A percentile compares a stretch with the other conserved stretches of the same genome.
These are phyloP conservation scores for Stratiolaelaps scimitus DNA, from an alignment of 1,140 invertebrate genomes.

Conservation along the genomic window DNA sequence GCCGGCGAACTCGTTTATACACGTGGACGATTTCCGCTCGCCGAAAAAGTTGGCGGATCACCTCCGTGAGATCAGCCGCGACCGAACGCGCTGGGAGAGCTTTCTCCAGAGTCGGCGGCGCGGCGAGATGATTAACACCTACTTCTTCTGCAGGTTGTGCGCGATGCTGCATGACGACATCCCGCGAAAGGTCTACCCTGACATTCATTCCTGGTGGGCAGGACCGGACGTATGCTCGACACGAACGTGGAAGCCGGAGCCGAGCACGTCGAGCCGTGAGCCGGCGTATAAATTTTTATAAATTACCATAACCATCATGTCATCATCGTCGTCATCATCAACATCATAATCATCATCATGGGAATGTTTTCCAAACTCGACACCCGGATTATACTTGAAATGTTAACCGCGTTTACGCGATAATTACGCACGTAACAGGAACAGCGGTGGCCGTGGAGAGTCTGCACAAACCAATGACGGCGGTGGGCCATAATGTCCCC, in stretches of 20 bases:
- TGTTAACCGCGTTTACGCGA: too few species aligned
- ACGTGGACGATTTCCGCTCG: slow-evolving; percentile 82
- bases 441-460: too few species aligned
- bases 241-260: slow-evolving; percentile 17
- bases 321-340: too few species aligned
- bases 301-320: too few species aligned
- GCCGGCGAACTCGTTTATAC: slow-evolving; percentile 75
- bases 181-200: slow-evolving; percentile 43
- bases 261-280: not conserved
- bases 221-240: slow-evolving; percentile 31
- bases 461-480: too few species aligned
- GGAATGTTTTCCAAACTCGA: too few species aligned
- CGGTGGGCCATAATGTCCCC: too few species aligned
- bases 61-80: slow-evolving; percentile 45
- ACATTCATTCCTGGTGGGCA: slow-evolving; percentile 43
- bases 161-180: slow-evolving; percentile 62
- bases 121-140: slow-evolving; percentile 84
- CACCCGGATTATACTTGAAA: too few species aligned
- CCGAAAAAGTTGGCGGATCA: slow-evolving; percentile 71
- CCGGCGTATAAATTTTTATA: slow-evolving; percentile 25
- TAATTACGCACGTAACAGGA: too few species aligned
- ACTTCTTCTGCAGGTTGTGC: slow-evolving; percentile 88
- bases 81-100: slow-evolving; percentile 8
- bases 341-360: too few species aligned
- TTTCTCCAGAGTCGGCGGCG: slow-evolving; percentile 44